Evolutionary conservation across 1,140 invertebrate genomes (phyloP), one percentile per base, ranked within the genome.

Genomic region (Nilaparvata lugens): DNA sequence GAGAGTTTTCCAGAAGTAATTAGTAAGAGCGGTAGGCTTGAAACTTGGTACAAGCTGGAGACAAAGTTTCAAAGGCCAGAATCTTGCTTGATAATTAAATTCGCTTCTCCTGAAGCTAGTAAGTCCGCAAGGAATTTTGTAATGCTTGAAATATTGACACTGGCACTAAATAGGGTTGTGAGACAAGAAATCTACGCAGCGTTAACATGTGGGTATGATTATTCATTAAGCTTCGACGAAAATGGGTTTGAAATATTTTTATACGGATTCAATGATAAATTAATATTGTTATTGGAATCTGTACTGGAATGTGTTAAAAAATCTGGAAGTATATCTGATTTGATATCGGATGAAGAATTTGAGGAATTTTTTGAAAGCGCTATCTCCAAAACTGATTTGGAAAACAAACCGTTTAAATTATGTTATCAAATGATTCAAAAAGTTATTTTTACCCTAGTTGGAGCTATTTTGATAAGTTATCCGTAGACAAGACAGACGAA

Each of bases 1-100:
- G 69, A 0, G 66, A 67, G 68, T 73, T 83, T 83, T 69, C 88
- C 89, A 1, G 73, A 76, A 42, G 82, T 85, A 67, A 75, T 91
- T 11, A 73, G 81, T 5, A 76, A 78, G 43, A 81, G 83, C 42
- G 72, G 79, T 58, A 70, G 80, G 21, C 74, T 81, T 59, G 88
- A 91, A 69, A 66, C 95, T 31, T 97, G 92, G 91, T 93, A 87
- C 72, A 86, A 89, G 59, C 83, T 86, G 53, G 93, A 96, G 72
- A 81, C 86, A 40, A 90, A 88, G 68, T 96, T 93, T 72, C 76
- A 85, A 4, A 75, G 91, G n/a, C 93, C 93, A 0, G 87, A 87
- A 56, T 87, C 83, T 0, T 83, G 82, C 63, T 81, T 91, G 58
- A 78, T 82, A 64, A 83, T 91, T 66, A 82, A 87, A 72, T 81